Evolutionary conservation across 2,113 vertebrate genomes (phyloP).

Genomic region (Brachypteracias leptosomus): DNA sequence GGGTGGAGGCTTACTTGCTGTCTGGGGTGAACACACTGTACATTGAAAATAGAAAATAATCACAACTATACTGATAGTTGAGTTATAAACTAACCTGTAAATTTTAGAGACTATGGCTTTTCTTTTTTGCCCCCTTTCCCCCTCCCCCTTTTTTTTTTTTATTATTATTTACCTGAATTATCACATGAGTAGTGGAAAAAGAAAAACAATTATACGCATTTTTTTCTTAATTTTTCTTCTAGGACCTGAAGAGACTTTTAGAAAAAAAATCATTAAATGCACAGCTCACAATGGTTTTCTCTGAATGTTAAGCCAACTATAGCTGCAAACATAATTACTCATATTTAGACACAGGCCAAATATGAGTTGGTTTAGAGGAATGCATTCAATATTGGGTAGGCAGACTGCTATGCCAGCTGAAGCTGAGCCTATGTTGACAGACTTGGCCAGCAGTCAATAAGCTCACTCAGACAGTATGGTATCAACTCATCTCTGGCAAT

Average conservation of each 20-base stretch:
- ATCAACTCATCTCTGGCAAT: neutral
- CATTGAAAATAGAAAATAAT: neutral
- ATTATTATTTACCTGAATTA: neutral
- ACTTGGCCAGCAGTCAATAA: neutral
- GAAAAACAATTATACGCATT: neutral
- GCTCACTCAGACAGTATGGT: neutral
- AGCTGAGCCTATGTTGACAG: neutral
- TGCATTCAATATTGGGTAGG: neutral
- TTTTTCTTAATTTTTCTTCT: neutral
- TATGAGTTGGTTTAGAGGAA: neutral
- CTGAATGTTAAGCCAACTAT: neutral
- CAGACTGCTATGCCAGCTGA: neutral
- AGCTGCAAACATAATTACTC: neutral
- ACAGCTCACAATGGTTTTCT: neutral
- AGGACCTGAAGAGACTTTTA: neutral
- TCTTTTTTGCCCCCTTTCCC: neutral
- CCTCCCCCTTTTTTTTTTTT: neutral
- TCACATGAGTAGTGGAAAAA: neutral
- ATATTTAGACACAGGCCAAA: neutral
- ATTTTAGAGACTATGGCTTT: neutral
- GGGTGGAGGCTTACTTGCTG: neutral
- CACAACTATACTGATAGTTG: neutral
- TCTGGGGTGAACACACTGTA: neutral
- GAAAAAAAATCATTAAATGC: neutral
- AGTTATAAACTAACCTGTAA: neutral